Base-by-base conservation (phyloP, 2,113 vertebrate genomes). In the Heptranchias perlo region DNA sequence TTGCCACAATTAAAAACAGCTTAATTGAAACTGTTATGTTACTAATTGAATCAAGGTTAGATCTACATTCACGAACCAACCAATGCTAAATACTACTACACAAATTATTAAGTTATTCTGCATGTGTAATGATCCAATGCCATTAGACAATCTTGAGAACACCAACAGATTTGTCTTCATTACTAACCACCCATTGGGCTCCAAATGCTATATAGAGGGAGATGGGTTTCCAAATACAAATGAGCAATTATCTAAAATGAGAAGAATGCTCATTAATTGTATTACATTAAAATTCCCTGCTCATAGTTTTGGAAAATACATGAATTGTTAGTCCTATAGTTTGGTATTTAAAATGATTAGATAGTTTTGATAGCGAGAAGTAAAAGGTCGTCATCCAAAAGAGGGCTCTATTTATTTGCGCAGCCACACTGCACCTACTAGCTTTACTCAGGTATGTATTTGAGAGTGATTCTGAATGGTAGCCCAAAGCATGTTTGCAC, bases 1-100 rank as follows among this genome's bases (percentile, higher is more conserved):
- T 62, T 62, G 39, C 89, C 58, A 92, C 58, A 92, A 92, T 92
- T 92, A 62, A 91, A 91, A 91, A 91, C 28, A 91, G 87, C 31
- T 91, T 58, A 54, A 91, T 14, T 58, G 52, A 61, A 89, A 91
- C 87, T n/a, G 28, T 58, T 91, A 52, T 14, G 28, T 87, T 54
- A 0, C 47, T 54, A 54, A 54, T 87, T 54, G 25, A 31, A 54
- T 35, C 28, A 91, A 31, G 10, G 52, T 87, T 87, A 47, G 7
- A 86, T 28, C 23, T 28, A 52, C 25, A 52, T 91, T 91, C 49
- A 35, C 31, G 52, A 91, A 58, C 49, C 1, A 31, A 58, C 52
- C 13, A 14, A 91, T 91, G 28, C 87, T 58, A 91, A 49, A 89
- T 54, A 54, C 47, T 54, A 31, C 47, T 52, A 61, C 28, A 91